phyloP scores from a whole-genome alignment of 1,140 invertebrate genomes.

The Neomicropteryx cornuta region DNA sequence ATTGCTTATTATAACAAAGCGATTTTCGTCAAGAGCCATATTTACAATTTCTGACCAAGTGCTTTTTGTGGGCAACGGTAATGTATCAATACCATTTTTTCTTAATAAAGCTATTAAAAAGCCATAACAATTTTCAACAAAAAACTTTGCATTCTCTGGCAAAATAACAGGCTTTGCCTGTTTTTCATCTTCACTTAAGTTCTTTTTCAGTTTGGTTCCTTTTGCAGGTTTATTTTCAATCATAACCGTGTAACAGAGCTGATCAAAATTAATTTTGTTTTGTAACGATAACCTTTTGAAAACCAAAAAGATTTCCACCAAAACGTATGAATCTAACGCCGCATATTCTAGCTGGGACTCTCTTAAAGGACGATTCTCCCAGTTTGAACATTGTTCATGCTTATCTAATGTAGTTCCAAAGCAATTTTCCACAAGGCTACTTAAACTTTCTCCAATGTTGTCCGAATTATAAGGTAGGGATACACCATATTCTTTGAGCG shows the following conservation, averaged over 20 bases:
- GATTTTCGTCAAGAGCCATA: conserved; percentile 36
- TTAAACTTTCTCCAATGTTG: conserved; percentile 26
- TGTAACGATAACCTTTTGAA: conserved; percentile 31
- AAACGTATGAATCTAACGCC: conserved; percentile 61
- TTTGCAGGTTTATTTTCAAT: conserved; percentile 21
- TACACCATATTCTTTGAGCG: conserved; percentile 4
- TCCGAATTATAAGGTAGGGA: conserved; percentile 8
- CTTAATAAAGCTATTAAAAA: conserved; percentile 46
- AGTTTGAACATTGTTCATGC: conserved; percentile 70
- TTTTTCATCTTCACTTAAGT: conserved; percentile 7
- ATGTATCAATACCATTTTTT: conserved; percentile 51
- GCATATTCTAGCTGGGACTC: conserved; percentile 61
- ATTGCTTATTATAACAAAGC: conserved; percentile 38
- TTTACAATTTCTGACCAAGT: conserved; percentile 39
- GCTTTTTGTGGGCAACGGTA: conserved; percentile 37
- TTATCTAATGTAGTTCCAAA: conserved; percentile 59
- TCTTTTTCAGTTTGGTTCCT: conserved; percentile 20
- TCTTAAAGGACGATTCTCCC: conserved; percentile 62
- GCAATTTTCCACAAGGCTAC: conserved; percentile 52
- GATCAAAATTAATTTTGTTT: conserved; percentile 37
- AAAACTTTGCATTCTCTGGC: conserved; percentile 24
- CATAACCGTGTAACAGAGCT: conserved; percentile 36
- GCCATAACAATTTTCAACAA: conserved; percentile 43
- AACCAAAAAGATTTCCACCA: conserved; percentile 55
- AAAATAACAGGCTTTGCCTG: conserved; percentile 1